Evolutionary conservation across 2,888 invertebrate species (phyloP).

Genomic region (Melangyna quadrimaculata): DNA sequence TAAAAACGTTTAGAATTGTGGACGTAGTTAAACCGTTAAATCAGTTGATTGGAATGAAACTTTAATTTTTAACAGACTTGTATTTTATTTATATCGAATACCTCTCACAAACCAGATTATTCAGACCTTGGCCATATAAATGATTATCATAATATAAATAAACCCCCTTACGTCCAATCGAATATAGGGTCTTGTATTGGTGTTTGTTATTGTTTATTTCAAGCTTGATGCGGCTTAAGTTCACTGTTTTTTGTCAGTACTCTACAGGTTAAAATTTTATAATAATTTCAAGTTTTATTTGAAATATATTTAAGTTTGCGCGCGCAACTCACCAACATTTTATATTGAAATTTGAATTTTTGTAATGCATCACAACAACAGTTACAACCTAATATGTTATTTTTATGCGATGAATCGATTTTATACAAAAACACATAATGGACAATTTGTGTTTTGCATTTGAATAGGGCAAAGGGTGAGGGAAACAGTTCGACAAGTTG

Average conservation of each 20-base stretch:
- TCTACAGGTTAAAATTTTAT: background rate
- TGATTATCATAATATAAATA: background rate
- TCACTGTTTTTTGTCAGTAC: background rate
- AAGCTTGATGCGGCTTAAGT: background rate
- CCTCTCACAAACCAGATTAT: slow-evolving; percentile 61
- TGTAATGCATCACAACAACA: background rate
- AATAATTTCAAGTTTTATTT: slow-evolving; percentile 35
- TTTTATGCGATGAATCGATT: background rate
- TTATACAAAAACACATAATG: background rate
- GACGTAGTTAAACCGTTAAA: slow-evolving; percentile 27
- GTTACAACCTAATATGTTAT: background rate
- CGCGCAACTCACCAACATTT: background rate
- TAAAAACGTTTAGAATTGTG: slow-evolving; percentile 18
- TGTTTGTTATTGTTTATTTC: background rate
- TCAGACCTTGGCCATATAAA: slow-evolving; percentile 55
- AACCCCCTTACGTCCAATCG: background rate
- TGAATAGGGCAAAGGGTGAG: background rate
- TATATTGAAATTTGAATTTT: background rate
- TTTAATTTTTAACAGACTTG: slow-evolving; percentile 45
- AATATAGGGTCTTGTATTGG: slow-evolving; percentile 21
- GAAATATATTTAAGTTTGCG: background rate
- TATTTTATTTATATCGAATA: slow-evolving; percentile 48
- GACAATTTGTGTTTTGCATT: background rate
- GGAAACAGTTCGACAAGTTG: background rate
- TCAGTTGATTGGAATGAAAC: background rate